phyloP scores from a whole-genome alignment of 1,140 invertebrate genomes.

The Ganaspis sp. region DNA sequence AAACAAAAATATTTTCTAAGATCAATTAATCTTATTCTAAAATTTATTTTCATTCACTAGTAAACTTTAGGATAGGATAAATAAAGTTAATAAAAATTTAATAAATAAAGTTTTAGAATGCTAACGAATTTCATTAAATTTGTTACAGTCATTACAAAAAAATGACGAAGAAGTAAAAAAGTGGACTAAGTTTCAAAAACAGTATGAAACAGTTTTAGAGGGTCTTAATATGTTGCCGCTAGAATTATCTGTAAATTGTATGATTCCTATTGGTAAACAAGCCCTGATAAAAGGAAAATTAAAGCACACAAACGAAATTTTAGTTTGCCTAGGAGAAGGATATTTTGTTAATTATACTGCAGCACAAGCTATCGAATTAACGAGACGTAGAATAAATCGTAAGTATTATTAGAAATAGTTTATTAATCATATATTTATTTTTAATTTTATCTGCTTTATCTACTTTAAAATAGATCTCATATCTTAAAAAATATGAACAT shows the following conservation, averaged over 20 bases:
- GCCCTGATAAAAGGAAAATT: constrained; percentile 84
- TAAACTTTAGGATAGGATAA: too few relatives aligned
- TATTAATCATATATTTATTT: too few relatives aligned
- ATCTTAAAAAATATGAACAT: too few relatives aligned
- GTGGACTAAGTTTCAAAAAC: constrained; percentile 66
- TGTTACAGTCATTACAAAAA: constrained; percentile 61
- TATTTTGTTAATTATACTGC: constrained; percentile 84
- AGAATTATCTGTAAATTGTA: constrained; percentile 72
- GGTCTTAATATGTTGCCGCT: constrained; percentile 65
- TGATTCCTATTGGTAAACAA: constrained; percentile 81
- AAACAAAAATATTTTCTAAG: too few relatives aligned
- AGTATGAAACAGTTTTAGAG: constrained; percentile 68
- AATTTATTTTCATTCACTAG: too few relatives aligned
- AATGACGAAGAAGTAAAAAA: constrained; percentile 65
- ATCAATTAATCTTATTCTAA: too few relatives aligned
- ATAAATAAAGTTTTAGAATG: too few relatives aligned
- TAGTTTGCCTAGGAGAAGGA: constrained; percentile 82
- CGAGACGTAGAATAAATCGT: constrained; percentile 80
- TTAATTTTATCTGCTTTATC: too few relatives aligned
- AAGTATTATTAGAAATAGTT: constrained; percentile 60
- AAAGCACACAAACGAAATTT: constrained; percentile 84
- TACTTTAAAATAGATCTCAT: too few relatives aligned
- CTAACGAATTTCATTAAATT: neutral
- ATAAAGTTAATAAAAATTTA: too few relatives aligned
- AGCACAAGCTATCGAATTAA: constrained; percentile 79